A percentile compares a stretch with the other conserved stretches of the same genome.
phyloP scores from a whole-genome alignment of 2,888 invertebrate species.

The Eretmocerus hayati region DNA sequence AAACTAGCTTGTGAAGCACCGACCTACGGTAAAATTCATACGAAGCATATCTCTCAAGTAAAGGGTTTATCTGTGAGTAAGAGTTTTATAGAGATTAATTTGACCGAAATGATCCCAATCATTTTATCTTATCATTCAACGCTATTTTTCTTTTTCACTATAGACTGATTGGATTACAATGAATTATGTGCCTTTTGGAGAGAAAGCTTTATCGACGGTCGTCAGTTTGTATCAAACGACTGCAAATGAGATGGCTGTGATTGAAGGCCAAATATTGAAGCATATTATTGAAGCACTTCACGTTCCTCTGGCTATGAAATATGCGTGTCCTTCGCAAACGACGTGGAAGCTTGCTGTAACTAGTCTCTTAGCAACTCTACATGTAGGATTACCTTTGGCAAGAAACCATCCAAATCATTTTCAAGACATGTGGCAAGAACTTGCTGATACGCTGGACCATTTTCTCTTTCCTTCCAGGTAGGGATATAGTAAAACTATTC shows the following conservation, averaged over 20 bases:
- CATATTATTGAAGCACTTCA: conserved; percentile 65
- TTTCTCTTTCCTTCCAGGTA: conserved; percentile 84
- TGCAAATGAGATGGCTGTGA: conserved; percentile 63
- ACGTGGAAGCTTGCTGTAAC: conserved; percentile 80
- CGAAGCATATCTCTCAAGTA: conserved; percentile 49
- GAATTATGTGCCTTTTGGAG: conserved; percentile 82
- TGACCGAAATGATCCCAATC: background rate
- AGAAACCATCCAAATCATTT: conserved; percentile 69
- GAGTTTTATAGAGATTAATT: background rate
- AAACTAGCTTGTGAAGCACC: conserved; percentile 64
- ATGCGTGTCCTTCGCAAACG: conserved; percentile 69
- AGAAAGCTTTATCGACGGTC: conserved; percentile 67
- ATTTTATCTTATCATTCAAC: no score
- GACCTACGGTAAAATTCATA: conserved; percentile 51
- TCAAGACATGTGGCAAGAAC: conserved; percentile 74
- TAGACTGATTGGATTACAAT: conserved; percentile 69
- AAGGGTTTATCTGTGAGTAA: conserved; percentile 40
- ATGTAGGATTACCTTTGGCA: conserved; percentile 81
- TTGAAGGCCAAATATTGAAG: conserved; percentile 64
- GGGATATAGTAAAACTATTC: background rate
- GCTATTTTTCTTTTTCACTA: conserved; percentile 14
- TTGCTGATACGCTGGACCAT: conserved; percentile 80
- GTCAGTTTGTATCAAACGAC: conserved; percentile 70
- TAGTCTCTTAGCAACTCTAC: conserved; percentile 69
- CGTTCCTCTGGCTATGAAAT: conserved; percentile 71